These are phyloP conservation scores for Conus betulinus DNA, from an alignment of 1,140 invertebrate species.

Conservation along the genomic window DNA sequence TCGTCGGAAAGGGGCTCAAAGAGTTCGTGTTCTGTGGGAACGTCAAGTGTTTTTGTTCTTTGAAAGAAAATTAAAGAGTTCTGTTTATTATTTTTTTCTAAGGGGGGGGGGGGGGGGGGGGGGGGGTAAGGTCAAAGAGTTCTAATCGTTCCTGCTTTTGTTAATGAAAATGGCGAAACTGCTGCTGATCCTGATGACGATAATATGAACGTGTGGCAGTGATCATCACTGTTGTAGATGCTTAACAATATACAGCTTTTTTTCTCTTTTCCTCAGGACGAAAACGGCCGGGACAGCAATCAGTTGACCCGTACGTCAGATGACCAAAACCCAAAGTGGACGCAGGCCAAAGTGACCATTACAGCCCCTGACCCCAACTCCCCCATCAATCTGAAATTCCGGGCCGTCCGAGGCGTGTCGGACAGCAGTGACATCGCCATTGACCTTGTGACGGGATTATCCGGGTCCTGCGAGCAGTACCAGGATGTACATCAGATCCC, in stretches of 20 bases:
- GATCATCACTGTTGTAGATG: not conserved
- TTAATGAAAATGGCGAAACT: too few relatives aligned
- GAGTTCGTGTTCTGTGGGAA: too few relatives aligned
- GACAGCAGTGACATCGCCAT: constrained; percentile 1
- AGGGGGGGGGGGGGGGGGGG: too few relatives aligned
- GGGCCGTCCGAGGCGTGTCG: not conserved
- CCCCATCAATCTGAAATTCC: not conserved
- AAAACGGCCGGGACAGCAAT: not conserved
- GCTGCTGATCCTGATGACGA: not conserved
- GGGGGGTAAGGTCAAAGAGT: too few relatives aligned
- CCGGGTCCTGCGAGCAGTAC: constrained; percentile 1
- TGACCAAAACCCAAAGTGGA: not conserved
- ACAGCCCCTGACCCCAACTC: not conserved
- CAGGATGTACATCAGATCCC: not conserved
- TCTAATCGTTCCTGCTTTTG: not conserved
- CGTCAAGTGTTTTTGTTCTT: too few relatives aligned
- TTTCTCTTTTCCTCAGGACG: not conserved
- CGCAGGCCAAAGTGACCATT: not conserved
- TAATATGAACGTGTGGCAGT: not conserved
- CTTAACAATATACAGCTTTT: not conserved
- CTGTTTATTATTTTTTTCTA: too few relatives aligned
- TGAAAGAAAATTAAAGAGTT: too few relatives aligned
- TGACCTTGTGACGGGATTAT: not conserved
- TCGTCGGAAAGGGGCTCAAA: too few relatives aligned
- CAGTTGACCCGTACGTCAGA: not conserved